phyloP scores from a whole-genome alignment of 2,113 vertebrate genomes.

The Trinectes maculatus region DNA sequence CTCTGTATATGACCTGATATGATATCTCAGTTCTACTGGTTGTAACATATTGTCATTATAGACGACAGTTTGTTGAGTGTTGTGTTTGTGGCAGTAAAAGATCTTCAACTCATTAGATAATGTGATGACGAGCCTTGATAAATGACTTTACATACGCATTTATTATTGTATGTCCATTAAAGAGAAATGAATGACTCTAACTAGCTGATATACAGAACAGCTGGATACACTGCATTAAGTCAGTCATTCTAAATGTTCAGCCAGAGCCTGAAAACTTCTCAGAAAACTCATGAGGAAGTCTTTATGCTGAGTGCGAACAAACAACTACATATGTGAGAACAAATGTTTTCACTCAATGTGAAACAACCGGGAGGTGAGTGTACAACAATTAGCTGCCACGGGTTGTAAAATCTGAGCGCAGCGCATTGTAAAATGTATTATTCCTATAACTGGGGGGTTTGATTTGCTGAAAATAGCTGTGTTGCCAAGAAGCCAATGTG shows the following conservation, averaged over 20 bases:
- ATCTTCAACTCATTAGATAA: too few species aligned
- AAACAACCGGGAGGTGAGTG: slow-evolving; percentile 29
- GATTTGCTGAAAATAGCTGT: slow-evolving; percentile 20
- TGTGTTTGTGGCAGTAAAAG: too few species aligned
- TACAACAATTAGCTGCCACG: slow-evolving; percentile 27
- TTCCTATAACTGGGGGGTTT: slow-evolving; percentile 17
- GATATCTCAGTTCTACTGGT: too few species aligned
- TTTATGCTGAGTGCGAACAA: slow-evolving; percentile 56
- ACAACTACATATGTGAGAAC: slow-evolving; percentile 38
- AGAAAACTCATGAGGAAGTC: slow-evolving; percentile 63
- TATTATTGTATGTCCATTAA: too few species aligned
- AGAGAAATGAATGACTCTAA: too few species aligned
- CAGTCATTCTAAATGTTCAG: slow-evolving; percentile 4
- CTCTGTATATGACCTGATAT: too few species aligned
- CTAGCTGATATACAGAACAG: too few species aligned
- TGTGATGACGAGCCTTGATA: too few species aligned
- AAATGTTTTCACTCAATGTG: slow-evolving; percentile 42
- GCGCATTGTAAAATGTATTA: not conserved
- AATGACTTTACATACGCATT: too few species aligned
- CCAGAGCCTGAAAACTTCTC: slow-evolving; percentile 42
- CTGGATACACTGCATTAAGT: not conserved
- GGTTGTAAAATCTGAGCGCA: slow-evolving; percentile 9
- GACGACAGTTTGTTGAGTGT: too few species aligned
- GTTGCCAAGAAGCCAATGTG: slow-evolving; percentile 36
- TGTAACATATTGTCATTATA: too few species aligned